A percentile compares a stretch with the other conserved stretches of the same genome.
Evolutionary conservation across 2,888 invertebrate genomes (phyloP).

Genomic region (Epinotia ramella): DNA sequence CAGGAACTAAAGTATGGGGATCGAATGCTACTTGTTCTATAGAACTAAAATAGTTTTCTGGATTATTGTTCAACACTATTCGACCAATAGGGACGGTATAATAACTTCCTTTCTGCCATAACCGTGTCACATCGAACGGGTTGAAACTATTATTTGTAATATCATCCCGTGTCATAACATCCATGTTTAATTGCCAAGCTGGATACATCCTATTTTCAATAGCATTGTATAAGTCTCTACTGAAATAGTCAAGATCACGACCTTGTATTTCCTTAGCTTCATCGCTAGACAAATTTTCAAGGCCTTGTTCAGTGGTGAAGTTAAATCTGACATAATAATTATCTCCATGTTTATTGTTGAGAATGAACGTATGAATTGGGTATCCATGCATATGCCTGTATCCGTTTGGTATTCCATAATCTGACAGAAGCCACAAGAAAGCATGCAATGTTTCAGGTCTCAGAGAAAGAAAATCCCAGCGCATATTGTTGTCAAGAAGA

Average conservation of each 20-base stretch:
- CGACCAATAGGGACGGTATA: conserved; percentile 80
- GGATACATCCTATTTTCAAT: conserved; percentile 88
- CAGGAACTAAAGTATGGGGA: conserved; percentile 66
- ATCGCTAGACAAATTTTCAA: conserved; percentile 88
- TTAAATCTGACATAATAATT: conserved; percentile 94
- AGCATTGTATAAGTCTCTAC: conserved; percentile 93
- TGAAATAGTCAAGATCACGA: conserved; percentile 92
- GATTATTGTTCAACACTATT: conserved; percentile 78
- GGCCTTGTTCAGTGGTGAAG: conserved; percentile 93
- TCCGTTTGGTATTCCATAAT: conserved; percentile 95
- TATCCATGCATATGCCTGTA: conserved; percentile 95
- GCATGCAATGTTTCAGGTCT: conserved; percentile 89
- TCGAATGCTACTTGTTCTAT: conserved; percentile 81
- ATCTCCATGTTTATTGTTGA: conserved; percentile 89
- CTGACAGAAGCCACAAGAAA: conserved; percentile 91
- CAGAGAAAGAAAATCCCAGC: conserved; percentile 82
- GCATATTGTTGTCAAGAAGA: conserved; percentile 59
- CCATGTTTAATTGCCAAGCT: conserved; percentile 73
- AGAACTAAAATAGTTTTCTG: conserved; percentile 78
- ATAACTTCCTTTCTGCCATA: conserved; percentile 75
- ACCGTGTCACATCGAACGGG: conserved; percentile 77
- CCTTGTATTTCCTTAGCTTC: conserved; percentile 87
- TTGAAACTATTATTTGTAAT: conserved; percentile 68
- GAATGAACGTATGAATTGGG: conserved; percentile 94
- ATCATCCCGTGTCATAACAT: conserved; percentile 71